Evolutionary conservation across 2,888 invertebrate genomes (phyloP).

Genomic region (Machimus rusticus): DNA sequence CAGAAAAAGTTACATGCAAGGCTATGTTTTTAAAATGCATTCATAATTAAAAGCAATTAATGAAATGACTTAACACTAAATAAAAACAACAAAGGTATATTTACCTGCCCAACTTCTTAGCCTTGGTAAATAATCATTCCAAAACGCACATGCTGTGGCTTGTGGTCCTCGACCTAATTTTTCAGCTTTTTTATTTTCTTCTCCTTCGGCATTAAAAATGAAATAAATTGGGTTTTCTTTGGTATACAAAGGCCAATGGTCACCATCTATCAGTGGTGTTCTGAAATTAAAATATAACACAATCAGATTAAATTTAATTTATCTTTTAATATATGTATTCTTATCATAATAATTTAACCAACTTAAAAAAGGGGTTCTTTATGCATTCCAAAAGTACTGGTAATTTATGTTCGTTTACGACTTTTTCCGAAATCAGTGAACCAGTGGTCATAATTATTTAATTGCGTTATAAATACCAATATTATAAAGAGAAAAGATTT

Average conservation of each 20-base stretch:
- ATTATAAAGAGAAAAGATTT: no score
- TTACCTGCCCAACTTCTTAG: constrained; percentile 77
- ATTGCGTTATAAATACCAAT: no score
- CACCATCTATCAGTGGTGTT: constrained; percentile 57
- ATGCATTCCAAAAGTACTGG: no score
- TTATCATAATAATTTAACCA: no score
- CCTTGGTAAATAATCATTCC: constrained; percentile 94
- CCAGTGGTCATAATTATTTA: no score
- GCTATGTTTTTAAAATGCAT: not conserved
- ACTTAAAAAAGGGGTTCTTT: no score
- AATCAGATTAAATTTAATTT: not conserved
- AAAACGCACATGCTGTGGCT: constrained; percentile 91
- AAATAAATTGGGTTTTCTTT: constrained; percentile 87
- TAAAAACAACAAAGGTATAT: not conserved
- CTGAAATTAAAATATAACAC: constrained; percentile 41
- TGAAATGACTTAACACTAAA: not conserved
- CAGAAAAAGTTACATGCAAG: not conserved
- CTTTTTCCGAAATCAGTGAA: no score
- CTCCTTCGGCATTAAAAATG: constrained; percentile 84
- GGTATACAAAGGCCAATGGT: constrained; percentile 88
- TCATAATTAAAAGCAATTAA: not conserved
- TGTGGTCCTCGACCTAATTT: constrained; percentile 76
- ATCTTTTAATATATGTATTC: not conserved
- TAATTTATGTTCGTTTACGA: no score
- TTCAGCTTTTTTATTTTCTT: constrained; percentile 68